Base-by-base conservation (phyloP, 2,113 vertebrate species). In the Fulmarus glacialis region DNA sequence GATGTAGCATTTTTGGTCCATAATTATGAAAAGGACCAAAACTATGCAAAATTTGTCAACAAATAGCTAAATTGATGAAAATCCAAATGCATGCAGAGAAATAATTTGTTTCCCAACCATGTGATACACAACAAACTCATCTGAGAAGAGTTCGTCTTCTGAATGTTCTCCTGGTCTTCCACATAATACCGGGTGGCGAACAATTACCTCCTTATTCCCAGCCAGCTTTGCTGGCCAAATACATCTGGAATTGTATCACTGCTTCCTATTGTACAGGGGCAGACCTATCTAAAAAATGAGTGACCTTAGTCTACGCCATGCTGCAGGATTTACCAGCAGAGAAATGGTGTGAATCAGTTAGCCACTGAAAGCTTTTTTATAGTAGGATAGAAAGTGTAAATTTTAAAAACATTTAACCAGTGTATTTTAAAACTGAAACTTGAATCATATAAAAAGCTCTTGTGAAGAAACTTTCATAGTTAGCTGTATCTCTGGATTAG, bases 121-220 rank as follows among this genome's bases (percentile, higher is more conserved):
- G 4, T 1, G 2, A 74, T 32, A 11, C 52, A 67, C n/a, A 67
- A 9, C 21, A 32, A 91, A 60, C 36, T 40, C 40, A 71, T 26
- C n/a, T 38, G 29, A 74, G 55, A 20, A 81, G 13, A 84, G 11
- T 13, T 5, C 8, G 1, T 27, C 19, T 50, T 73, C 26, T 64
- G 66, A 32, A 19, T 3, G 15, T n/a, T 78, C 55, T 90, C 11
- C 48, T 55, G 27, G 4, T 59, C 59, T 81, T 87, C 20, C 38
- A 34, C 6, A 38, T 1, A 79, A 58, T 6, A 90, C 13, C 0
- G 1, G 11, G 9, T 42, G 59, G 55, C 0, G 0, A 96, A 36
- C 34, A 84, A 48, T 29, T 12, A 40, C 14, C 12, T 86, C 42
- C 12, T 68, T 36, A 68, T 22, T 64, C 42, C 63, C 45, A 89